Evolutionary conservation across 2,888 invertebrate genomes (phyloP).

Genomic region (Drosophila limbata): DNA sequence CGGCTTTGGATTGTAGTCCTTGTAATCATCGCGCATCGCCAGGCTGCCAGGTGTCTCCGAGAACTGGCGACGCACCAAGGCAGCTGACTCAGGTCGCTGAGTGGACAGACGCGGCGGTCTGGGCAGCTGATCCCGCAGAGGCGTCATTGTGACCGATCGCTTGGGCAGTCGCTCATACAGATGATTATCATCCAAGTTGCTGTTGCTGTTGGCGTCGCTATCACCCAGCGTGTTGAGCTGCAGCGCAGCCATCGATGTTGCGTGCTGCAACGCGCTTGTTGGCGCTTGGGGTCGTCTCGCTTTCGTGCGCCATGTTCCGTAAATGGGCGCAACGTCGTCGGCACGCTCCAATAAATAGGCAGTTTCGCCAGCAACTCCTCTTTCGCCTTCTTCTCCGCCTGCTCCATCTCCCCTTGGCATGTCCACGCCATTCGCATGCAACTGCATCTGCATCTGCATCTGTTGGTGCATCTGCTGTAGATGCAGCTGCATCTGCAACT

Average conservation of each 20-base stretch:
- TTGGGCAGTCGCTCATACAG: conserved; percentile 81
- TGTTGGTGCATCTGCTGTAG: conserved; percentile 62
- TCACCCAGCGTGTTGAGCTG: conserved; percentile 37
- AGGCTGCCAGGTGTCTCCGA: conserved; percentile 66
- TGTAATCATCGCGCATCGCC: conserved; percentile 67
- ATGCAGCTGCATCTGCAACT: conserved; percentile 67
- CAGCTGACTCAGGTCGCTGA: conserved; percentile 68
- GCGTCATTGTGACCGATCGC: conserved; percentile 82
- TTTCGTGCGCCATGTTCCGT: conserved; percentile 84
- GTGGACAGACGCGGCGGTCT: conserved; percentile 80
- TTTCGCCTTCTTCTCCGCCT: conserved; percentile 27
- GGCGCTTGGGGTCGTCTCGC: conserved; percentile 82
- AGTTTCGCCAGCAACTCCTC: conserved; percentile 71
- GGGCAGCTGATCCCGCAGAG: conserved; percentile 79
- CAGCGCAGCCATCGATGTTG: conserved; percentile 43
- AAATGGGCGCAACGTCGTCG: conserved; percentile 78
- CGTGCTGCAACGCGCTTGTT: conserved; percentile 56
- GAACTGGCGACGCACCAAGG: conserved; percentile 71
- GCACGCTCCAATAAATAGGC: conserved; percentile 84
- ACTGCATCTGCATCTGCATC: conserved; percentile 57
- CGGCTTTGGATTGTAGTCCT: conserved; percentile 81
- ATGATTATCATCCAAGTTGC: conserved; percentile 61
- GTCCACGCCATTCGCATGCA: conserved; percentile 63
- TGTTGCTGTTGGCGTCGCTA: conserved; percentile 25
- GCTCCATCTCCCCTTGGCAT: conserved; percentile 13